Conservation (phyloP, 92 coral and sea anemone species). For the Siderastrea siderea region DNA sequence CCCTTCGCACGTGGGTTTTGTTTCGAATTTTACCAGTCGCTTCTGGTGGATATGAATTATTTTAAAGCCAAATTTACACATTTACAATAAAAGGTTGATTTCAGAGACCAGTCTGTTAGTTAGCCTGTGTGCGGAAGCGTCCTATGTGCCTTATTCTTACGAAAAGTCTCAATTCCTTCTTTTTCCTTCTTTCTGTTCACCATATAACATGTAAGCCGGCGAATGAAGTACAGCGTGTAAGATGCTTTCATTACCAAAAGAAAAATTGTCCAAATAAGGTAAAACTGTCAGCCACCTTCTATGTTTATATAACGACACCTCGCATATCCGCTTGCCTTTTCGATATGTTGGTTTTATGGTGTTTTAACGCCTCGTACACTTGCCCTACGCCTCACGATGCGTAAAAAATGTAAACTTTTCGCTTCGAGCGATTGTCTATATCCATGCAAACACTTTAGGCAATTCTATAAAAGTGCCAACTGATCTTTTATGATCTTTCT, state of each 20-base stretch:
- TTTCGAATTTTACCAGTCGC: not conserved
- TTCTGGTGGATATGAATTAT: not conserved
- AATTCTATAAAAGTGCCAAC: too few species aligned
- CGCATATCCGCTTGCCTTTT: not conserved
- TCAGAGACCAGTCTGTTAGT: too few species aligned
- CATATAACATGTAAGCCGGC: too few species aligned
- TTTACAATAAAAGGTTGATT: too few species aligned
- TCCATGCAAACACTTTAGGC: not conserved
- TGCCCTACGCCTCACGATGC: not conserved
- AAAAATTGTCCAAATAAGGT: too few species aligned
- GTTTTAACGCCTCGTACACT: slow-evolving; percentile 16
- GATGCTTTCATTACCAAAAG: too few species aligned
- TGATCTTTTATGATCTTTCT: not conserved
- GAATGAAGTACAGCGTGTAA: too few species aligned
- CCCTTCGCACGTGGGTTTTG: slow-evolving; percentile 17
- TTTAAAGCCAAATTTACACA: too few species aligned
- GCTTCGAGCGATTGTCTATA: not conserved
- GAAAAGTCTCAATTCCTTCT: too few species aligned
- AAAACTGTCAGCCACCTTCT: not conserved
- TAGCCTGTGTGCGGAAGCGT: too few species aligned
- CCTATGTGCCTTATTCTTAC: too few species aligned
- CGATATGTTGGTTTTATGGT: not conserved
- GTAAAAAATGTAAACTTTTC: slow-evolving; percentile 10
- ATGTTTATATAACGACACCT: not conserved
- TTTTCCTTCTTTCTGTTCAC: too few species aligned